phyloP scores from a whole-genome alignment of 1,140 invertebrate species.

The Elymnias hypermnestra region DNA sequence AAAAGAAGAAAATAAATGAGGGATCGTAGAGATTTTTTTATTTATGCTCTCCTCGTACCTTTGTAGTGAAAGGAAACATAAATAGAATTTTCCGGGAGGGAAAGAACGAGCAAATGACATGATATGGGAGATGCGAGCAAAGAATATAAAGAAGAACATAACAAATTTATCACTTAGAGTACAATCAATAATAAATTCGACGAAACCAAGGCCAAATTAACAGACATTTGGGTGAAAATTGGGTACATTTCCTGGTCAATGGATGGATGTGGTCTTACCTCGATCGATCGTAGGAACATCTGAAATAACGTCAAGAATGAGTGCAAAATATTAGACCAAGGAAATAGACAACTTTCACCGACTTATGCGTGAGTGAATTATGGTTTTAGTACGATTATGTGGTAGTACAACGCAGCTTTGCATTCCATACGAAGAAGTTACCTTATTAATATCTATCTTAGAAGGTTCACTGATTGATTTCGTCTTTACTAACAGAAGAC shows the following conservation, averaged over 20 bases:
- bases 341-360: slow-evolving; percentile 57
- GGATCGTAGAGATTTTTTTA: slow-evolving; percentile 2
- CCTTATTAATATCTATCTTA: too few relatives aligned
- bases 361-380: slow-evolving; percentile 21
- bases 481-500: too few relatives aligned
- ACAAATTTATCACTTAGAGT: slow-evolving; percentile 20
- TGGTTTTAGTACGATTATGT: slow-evolving; percentile 10
- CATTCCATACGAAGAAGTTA: too few relatives aligned
- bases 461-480: too few relatives aligned
- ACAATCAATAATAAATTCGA: slow-evolving; percentile 18
- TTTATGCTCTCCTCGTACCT: slow-evolving; percentile 8
- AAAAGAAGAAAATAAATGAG: slow-evolving; percentile 13
- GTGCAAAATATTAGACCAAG: slow-evolving; percentile 43
- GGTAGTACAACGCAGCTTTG: slow-evolving; percentile 54
- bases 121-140: slow-evolving; percentile 31
- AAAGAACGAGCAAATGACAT: slow-evolving; percentile 23
- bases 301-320: slow-evolving; percentile 61
- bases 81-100: slow-evolving; percentile 5
- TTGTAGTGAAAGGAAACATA: slow-evolving; percentile 6
- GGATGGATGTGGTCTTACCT: slow-evolving; percentile 60
- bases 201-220: slow-evolving; percentile 31
- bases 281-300: slow-evolving; percentile 56
- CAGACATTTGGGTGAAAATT: slow-evolving; percentile 38
- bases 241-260: slow-evolving; percentile 59
- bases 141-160: slow-evolving; percentile 26